phyloP scores from a whole-genome alignment of 2,888 invertebrate genomes.

The Andrena minutula region DNA sequence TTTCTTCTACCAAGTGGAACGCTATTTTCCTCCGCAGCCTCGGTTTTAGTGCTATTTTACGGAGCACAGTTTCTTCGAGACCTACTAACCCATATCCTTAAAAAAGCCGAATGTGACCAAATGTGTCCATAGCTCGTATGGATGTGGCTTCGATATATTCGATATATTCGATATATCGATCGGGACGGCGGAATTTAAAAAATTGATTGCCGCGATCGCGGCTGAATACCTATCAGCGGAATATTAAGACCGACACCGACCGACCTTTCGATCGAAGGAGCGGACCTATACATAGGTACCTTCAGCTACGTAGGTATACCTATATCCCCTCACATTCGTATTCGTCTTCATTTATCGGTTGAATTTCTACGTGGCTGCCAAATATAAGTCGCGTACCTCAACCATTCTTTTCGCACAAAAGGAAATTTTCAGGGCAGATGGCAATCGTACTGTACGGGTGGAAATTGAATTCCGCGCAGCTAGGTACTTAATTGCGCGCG shows the following conservation, averaged over 20 bases:
- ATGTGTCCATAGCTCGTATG: constrained; percentile 4
- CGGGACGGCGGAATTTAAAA: constrained; percentile 21
- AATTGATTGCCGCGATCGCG: constrained; percentile 34
- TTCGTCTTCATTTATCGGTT: neutral
- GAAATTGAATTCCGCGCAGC: neutral
- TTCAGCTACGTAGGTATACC: too few relatives aligned
- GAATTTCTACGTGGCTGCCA: neutral
- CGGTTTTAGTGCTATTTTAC: constrained; percentile 39
- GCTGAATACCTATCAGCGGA: constrained; percentile 7
- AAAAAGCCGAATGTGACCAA: constrained; percentile 42
- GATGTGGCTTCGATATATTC: constrained; percentile 1
- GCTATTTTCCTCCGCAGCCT: neutral
- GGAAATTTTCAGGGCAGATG: neutral
- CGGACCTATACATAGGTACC: too few relatives aligned
- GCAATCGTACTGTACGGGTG: neutral
- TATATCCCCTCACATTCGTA: neutral
- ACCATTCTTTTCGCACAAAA: neutral
- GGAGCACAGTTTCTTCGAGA: constrained; percentile 28
- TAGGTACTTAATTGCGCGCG: too few relatives aligned
- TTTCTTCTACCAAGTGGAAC: constrained; percentile 2
- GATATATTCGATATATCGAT: constrained; percentile 22
- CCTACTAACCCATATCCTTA: constrained; percentile 55
- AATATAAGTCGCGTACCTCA: neutral
- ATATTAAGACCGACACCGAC: constrained; percentile 16
- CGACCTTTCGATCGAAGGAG: constrained; percentile 18